Evolutionary conservation across 2,888 invertebrate genomes (phyloP), one percentile per base, ranked within the genome.

Genomic region (Harpagoxenus sublaevis): DNA sequence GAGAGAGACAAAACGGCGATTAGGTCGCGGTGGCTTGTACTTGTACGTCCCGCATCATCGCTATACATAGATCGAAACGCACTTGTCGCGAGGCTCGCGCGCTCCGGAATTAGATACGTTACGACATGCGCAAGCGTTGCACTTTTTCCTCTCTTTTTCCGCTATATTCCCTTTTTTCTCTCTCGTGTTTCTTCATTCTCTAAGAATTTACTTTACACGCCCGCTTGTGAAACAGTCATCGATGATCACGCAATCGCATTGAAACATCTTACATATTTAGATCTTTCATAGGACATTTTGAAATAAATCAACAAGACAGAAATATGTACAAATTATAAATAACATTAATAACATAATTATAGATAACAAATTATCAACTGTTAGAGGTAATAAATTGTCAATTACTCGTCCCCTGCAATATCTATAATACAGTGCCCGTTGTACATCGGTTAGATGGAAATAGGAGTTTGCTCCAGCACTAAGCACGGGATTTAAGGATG

Each of bases 31-130:
- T 70, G 75, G 57, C 75, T 65, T 73, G 87, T 65, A 23, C 75
- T 65, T 73, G 87, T 84, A 86, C 63, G 74, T 68, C 45, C 65
- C 81, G 84, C 86, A 87, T 91, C 91, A 91, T 90, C 87, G 91
- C 86, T 91, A 89, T 89, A 91, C 84, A 90, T 91, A 91, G 88
- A 90, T 53, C 68, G 62, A 68, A 68, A 82, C 68, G 66, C 79
- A 73, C 79, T 73, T 60, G 79, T 81, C 71, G 45, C 71, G 57
- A 71, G 23, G 57, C 71, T 48, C 57, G 57, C 57, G 45, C 79
- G 57, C 45, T 57, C 71, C 71, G 48, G 23, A 79, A 79, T 79
- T 79, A 79, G 71, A 66, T 48, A 23, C 3, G 71, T 79, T 79
- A 79, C 71, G 78, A 71, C 55, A 68, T n/a, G n/a, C 57, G 57